These are phyloP conservation scores for Chrysodeixis includens DNA, from an alignment of 2,888 invertebrate genomes.

Conservation along the genomic window DNA sequence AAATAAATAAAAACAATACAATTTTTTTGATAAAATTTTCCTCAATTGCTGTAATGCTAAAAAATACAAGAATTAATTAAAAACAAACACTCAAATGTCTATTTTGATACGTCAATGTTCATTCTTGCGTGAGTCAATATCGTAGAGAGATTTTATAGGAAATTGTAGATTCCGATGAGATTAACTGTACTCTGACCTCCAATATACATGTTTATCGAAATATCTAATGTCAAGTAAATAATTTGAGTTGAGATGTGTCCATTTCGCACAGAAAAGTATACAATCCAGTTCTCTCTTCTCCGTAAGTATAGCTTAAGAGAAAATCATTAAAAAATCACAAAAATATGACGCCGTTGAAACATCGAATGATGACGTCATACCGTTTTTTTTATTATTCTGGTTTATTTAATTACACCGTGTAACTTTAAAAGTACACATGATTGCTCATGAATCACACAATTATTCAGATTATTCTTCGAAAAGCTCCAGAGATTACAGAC, in stretches of 20 bases:
- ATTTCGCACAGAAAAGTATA: background rate
- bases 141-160: background rate
- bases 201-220: background rate
- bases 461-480: conserved; percentile 56
- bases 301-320: background rate
- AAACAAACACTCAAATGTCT: background rate
- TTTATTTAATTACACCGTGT: background rate
- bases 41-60: conserved; percentile 2
- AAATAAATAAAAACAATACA: conserved; percentile 29
- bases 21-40: conserved; percentile 17
- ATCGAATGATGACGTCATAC: background rate
- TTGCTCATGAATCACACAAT: conserved; percentile 35
- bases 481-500: conserved; percentile 54
- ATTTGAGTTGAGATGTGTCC: background rate
- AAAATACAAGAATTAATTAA: background rate
- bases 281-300: background rate
- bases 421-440: background rate
- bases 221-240: background rate
- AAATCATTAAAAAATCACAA: background rate
- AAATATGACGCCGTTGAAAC: background rate
- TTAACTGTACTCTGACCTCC: background rate
- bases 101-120: background rate
- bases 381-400: background rate
- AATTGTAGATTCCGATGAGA: background rate
- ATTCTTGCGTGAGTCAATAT: background rate